Evolutionary conservation across 2,888 invertebrate genomes (phyloP), one percentile per base, ranked within the genome.

Genomic region (Taphrorychus bicolor): DNA sequence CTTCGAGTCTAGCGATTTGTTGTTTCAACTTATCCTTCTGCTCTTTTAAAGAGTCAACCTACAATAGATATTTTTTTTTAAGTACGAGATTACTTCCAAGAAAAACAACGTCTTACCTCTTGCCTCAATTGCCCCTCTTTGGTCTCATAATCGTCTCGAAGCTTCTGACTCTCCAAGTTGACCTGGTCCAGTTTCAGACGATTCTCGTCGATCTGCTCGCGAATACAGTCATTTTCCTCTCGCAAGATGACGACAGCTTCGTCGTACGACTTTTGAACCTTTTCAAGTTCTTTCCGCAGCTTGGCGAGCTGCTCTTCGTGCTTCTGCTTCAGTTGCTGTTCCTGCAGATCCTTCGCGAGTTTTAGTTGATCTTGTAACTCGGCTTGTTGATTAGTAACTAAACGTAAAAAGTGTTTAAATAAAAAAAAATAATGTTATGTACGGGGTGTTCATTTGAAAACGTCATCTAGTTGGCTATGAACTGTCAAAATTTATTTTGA

Each of bases 171-270:
- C 61, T 81, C 78, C 22, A 75, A 67, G 59, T 75, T 73, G 16
- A 69, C 72, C 40, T 73, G 71, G 51, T 76, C 75, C 51, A 79
- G 75, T 48, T 76, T 71, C 42, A 70, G 68, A 45, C 77, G 76
- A 69, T 81, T 81, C 54, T 82, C 81, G 56, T 82, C 82, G 51
- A 81, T 81, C 70, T 81, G 77, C 66, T 82, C 81, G 56, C 81
- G 72, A 53, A 81, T 81, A 9, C 81, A 76, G 65, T 82, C 81
- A 69, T 82, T 82, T 73, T 83, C 82, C 64, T 82, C 82, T 14
- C 81, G 74, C 14, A 83, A 73, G 48, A 82, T 82, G 57, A 82
- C 82, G 60, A 83, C 59, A 1, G 80, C 76, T 66, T 79, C 80
- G 42, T 77, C 76, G 72, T 82, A 81, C 11, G 77, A 79, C 60